phyloP scores from a whole-genome alignment of 1,140 invertebrate species.

The Leptestheria dahalacensis region DNA sequence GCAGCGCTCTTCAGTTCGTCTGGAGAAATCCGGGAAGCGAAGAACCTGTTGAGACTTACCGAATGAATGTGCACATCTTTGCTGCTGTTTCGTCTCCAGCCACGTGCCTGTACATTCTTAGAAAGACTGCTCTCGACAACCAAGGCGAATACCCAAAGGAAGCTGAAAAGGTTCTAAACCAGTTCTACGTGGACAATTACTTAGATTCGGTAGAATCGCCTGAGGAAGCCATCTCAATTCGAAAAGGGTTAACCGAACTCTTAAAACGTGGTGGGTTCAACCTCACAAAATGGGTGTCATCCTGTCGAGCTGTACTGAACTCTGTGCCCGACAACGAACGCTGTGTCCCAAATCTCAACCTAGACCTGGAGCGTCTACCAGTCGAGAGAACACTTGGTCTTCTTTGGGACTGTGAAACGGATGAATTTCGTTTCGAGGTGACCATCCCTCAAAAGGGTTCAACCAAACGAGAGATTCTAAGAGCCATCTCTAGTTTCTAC shows the following conservation, averaged over 20 bases:
- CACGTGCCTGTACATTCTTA: not conserved
- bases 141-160: conserved; percentile 8
- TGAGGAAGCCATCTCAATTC: conserved; percentile 6
- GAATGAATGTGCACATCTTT: conserved; percentile 16
- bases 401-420: conserved; percentile 4
- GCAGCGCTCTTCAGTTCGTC: conserved; percentile 4
- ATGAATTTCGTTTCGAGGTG: not conserved
- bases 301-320: not conserved
- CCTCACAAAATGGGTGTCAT: not conserved
- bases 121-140: not conserved
- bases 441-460: not conserved
- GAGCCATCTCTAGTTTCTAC: conserved; percentile 6
- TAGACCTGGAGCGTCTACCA: conserved; percentile 5
- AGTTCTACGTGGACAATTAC: conserved; percentile 18
- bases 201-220: conserved; percentile 8
- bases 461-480: conserved; percentile 10
- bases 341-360: not conserved
- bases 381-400: conserved; percentile 5
- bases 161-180: conserved; percentile 1
- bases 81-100: conserved; percentile 10
- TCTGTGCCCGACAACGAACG: not conserved
- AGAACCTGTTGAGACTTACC: not conserved
- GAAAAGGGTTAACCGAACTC: not conserved
- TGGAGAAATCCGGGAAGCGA: not conserved
- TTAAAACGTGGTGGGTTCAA: not conserved